phyloP scores from a whole-genome alignment of 2,113 vertebrate genomes.

The Smithornis capensis region DNA sequence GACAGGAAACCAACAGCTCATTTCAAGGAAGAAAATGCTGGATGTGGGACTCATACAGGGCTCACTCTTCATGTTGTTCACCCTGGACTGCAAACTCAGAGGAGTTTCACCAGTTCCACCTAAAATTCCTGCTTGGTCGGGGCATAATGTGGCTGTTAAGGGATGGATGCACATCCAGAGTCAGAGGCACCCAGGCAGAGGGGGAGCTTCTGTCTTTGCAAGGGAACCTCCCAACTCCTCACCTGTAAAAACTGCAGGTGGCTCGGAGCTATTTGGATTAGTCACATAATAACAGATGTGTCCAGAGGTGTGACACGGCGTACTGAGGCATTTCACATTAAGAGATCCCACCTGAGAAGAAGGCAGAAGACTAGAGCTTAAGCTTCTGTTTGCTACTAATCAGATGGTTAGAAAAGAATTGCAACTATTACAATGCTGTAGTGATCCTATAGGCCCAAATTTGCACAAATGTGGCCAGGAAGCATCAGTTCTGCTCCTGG shows the following conservation, averaged over 20 bases:
- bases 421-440: not conserved
- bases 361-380: constrained; percentile 25
- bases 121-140: not conserved
- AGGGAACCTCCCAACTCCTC: constrained; percentile 49
- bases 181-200: not conserved
- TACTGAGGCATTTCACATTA: constrained; percentile 89
- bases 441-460: not conserved
- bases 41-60: not conserved
- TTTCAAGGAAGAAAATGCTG: not conserved
- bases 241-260: constrained; percentile 95
- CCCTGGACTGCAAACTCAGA: not conserved
- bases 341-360: constrained; percentile 88
- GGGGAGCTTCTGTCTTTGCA: not conserved
- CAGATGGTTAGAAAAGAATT: not conserved
- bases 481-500: not conserved
- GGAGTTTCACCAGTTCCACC: not conserved
- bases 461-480: not conserved
- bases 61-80: not conserved
- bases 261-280: constrained; percentile 85
- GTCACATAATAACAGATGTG: constrained; percentile 97
- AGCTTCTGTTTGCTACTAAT: not conserved
- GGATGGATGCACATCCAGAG: not conserved
- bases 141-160: not conserved
- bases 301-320: constrained; percentile 95
- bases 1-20: not conserved